Evolutionary conservation across 2,113 vertebrate species (phyloP).

Genomic region (Pimephales promelas): DNA sequence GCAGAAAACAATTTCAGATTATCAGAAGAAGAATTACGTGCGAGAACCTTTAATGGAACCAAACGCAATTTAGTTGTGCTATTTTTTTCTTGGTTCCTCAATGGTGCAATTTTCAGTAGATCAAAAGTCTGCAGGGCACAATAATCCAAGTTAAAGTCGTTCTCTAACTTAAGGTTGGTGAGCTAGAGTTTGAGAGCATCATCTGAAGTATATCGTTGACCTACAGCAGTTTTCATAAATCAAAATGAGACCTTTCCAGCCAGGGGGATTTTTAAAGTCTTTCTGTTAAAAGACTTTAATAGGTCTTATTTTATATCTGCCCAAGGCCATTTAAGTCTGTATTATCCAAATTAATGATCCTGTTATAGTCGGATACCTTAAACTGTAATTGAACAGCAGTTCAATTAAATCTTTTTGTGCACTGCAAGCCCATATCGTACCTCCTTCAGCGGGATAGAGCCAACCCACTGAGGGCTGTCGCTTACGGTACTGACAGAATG

Average conservation of each 20-base stretch:
- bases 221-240: conserved; percentile 16
- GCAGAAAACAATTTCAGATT: background rate
- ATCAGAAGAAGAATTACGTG: background rate
- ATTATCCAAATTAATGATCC: conserved; percentile 31
- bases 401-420: conserved; percentile 30
- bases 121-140: conserved; percentile 13
- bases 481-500: conserved; percentile 61
- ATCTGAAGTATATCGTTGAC: conserved; percentile 18
- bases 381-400: conserved; percentile 13
- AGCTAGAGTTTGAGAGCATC: background rate
- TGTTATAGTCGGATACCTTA: conserved; percentile 21
- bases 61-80: background rate
- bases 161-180: conserved; percentile 23
- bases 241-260: conserved; percentile 2
- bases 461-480: conserved; percentile 40
- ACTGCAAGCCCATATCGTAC: conserved; percentile 7
- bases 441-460: background rate
- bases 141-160: conserved; percentile 9
- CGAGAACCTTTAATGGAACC: background rate
- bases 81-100: background rate
- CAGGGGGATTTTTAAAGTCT: conserved; percentile 10
- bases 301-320: conserved; percentile 17
- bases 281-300: conserved; percentile 24
- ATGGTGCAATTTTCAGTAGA: background rate
- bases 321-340: conserved; percentile 21